Conservation (phyloP, 2,888 invertebrate species). For the Cheilosia grossa region DNA sequence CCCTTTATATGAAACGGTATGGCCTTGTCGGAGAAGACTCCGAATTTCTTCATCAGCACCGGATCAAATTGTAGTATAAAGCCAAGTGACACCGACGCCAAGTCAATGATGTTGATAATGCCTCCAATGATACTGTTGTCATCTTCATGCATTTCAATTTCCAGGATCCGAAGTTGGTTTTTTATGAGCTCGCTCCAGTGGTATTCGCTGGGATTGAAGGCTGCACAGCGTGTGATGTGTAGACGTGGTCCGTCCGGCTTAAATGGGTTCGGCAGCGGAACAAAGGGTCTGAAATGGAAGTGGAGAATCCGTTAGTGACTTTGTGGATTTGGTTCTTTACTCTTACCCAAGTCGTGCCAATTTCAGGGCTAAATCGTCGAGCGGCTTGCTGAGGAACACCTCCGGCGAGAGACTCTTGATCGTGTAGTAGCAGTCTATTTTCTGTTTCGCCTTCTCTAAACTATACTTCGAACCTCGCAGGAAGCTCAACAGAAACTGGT, state of each 20-base stretch:
- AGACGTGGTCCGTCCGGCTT: slow-evolving; percentile 83
- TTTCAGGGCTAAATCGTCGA: slow-evolving; percentile 77
- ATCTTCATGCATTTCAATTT: slow-evolving; percentile 85
- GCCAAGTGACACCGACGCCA: slow-evolving; percentile 83
- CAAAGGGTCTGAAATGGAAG: slow-evolving; percentile 74
- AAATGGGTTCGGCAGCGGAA: slow-evolving; percentile 76
- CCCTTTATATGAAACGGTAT: slow-evolving; percentile 85
- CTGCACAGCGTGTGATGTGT: slow-evolving; percentile 83
- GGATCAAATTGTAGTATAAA: slow-evolving; percentile 85
- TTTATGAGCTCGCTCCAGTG: slow-evolving; percentile 83
- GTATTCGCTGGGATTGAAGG: slow-evolving; percentile 81
- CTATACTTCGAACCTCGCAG: slow-evolving; percentile 85
- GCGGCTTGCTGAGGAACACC: slow-evolving; percentile 82
- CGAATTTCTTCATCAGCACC: slow-evolving; percentile 84
- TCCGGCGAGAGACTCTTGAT: slow-evolving; percentile 85
- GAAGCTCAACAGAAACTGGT: slow-evolving; percentile 84
- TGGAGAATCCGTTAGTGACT: background rate
- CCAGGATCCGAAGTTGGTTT: slow-evolving; percentile 84
- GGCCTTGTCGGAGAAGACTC: slow-evolving; percentile 84
- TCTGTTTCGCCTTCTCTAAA: slow-evolving; percentile 84
- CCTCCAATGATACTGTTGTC: slow-evolving; percentile 84
- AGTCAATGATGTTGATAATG: slow-evolving; percentile 84
- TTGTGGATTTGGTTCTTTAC: background rate
- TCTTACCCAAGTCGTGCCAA: slow-evolving; percentile 82
- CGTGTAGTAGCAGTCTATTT: slow-evolving; percentile 86